Evolutionary conservation across 2,113 vertebrate genomes (phyloP).

Genomic region (Phocoena phocoena): DNA sequence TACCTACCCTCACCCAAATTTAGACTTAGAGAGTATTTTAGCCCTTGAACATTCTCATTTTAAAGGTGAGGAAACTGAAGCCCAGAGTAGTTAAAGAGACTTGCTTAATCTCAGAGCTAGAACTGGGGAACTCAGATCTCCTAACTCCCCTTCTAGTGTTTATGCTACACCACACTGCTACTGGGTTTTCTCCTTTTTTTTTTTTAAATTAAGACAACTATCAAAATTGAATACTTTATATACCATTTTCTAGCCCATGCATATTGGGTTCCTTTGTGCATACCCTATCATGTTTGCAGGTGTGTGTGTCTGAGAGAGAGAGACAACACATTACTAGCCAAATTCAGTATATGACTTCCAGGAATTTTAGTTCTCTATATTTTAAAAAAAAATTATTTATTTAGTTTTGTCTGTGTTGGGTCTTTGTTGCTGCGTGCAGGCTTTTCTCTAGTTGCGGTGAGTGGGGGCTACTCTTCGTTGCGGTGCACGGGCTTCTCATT

Average conservation of each 20-base stretch:
- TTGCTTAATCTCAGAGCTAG: conserved; percentile 29
- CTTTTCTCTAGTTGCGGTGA: too few relatives aligned
- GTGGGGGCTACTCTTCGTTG: too few relatives aligned
- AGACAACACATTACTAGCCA: neutral
- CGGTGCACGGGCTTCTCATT: too few relatives aligned
- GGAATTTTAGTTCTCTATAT: conserved; percentile 6
- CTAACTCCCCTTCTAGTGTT: conserved; percentile 1
- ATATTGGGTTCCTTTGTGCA: conserved; percentile 8
- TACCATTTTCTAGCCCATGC: neutral
- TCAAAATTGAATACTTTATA: conserved; percentile 1
- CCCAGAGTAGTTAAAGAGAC: neutral
- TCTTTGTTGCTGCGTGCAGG: too few relatives aligned
- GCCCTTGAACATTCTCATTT: neutral
- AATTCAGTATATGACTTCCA: conserved; percentile 29
- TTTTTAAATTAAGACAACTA: neutral
- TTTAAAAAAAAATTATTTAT: too few relatives aligned
- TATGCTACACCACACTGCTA: neutral
- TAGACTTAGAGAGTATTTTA: neutral
- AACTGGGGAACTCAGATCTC: neutral
- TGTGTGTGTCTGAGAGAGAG: neutral
- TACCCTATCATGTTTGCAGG: neutral
- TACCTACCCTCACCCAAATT: conserved; percentile 9
- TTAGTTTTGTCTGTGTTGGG: too few relatives aligned
- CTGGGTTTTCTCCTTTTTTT: neutral
- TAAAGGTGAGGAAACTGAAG: neutral